phyloP scores from a whole-genome alignment of 2,797 vertebrate species.

The Limosa lapponica region DNA sequence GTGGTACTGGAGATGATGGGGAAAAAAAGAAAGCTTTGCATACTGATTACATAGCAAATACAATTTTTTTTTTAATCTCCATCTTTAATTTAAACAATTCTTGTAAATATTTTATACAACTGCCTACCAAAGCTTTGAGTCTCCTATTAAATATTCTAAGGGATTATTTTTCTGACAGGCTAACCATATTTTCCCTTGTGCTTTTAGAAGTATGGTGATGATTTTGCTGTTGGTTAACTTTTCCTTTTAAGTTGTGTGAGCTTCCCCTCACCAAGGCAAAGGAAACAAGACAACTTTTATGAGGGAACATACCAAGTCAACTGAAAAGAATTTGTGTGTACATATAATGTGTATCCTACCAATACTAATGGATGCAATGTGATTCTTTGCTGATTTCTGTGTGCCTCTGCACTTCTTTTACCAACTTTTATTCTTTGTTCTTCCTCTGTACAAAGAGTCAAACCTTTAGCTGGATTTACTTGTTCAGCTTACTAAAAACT shows the following conservation, averaged over 20 bases:
- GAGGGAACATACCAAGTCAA: background rate
- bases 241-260: background rate
- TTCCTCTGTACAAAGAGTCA: background rate
- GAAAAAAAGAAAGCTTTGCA: background rate
- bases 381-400: background rate
- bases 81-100: background rate
- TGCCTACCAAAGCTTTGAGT: background rate
- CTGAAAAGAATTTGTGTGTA: background rate
- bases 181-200: background rate
- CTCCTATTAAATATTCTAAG: background rate
- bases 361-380: fast-evolving
- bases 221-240: background rate
- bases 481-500: background rate
- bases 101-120: background rate
- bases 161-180: background rate
- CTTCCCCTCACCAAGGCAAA: background rate
- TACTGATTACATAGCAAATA: background rate
- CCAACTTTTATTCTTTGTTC: background rate
- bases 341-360: background rate
- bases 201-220: background rate
- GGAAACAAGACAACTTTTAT: background rate
- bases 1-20: background rate
- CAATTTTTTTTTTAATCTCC: background rate
- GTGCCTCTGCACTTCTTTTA: background rate
- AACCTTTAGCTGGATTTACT: background rate